Conservation (phyloP, 1,140 invertebrate species). For the Cepaea nemoralis region DNA sequence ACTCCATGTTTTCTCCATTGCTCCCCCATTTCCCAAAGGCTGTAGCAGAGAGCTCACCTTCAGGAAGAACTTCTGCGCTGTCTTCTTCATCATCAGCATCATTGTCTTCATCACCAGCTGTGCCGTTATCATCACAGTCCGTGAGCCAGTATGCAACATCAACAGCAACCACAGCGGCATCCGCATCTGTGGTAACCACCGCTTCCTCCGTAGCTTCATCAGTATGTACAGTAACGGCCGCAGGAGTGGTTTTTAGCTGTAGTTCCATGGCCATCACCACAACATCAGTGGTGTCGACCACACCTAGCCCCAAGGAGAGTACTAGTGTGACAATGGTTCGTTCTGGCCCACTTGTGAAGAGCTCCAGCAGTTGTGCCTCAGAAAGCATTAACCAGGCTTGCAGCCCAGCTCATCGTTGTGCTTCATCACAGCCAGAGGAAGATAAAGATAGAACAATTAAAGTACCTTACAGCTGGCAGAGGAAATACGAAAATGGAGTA, state of each 20-base stretch:
- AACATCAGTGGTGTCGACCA: slow-evolving; percentile 19
- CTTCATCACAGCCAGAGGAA: not conserved
- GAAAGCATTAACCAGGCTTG: not conserved
- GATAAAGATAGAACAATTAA: slow-evolving; percentile 14
- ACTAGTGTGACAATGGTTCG: not conserved
- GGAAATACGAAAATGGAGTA: slow-evolving; percentile 35
- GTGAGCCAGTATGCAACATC: not conserved
- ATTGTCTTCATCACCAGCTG: not conserved
- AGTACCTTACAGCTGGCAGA: slow-evolving; percentile 36
- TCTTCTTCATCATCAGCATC: not conserved
- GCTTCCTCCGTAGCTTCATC: slow-evolving; percentile 9
- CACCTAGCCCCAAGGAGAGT: slow-evolving; percentile 17
- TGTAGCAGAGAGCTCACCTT: slow-evolving; percentile 3
- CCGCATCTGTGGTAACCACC: no score
- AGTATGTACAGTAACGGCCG: not conserved
- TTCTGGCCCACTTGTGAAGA: not conserved
- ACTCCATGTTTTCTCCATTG: slow-evolving; percentile 27
- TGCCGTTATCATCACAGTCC: not conserved
- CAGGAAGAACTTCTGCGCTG: not conserved
- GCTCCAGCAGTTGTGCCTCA: not conserved
- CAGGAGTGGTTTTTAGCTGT: slow-evolving; percentile 7
- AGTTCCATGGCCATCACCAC: slow-evolving; percentile 9
- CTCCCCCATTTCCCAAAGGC: slow-evolving; percentile 6
- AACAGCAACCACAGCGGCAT: not conserved
- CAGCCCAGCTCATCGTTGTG: not conserved